A percentile compares a stretch with the other conserved stretches of the same genome.
phyloP scores from a whole-genome alignment of 37 sponge, comb jelly and placozoan genomes.

The Ephydatia muelleri region DNA sequence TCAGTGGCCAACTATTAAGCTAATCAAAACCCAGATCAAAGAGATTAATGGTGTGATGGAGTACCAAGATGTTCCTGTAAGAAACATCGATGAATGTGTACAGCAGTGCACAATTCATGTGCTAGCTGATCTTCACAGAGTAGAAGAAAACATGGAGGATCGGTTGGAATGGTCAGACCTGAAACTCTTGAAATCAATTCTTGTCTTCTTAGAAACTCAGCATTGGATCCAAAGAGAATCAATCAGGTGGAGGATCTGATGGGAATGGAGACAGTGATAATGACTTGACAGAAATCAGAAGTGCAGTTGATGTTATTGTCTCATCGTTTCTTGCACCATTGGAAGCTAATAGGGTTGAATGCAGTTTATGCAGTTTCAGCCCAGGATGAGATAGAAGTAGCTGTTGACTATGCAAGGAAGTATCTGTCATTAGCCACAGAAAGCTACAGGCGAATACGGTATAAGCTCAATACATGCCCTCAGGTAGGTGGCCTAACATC shows the following conservation, averaged over 20 bases:
- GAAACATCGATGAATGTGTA: constrained; percentile 17
- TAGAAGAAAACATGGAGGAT: constrained; percentile 39
- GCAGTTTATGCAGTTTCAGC: background rate
- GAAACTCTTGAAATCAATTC: too few species aligned
- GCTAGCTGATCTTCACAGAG: constrained; percentile 23
- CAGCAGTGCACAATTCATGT: constrained; percentile 4
- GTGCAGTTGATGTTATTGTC: constrained; percentile 8
- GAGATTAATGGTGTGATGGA: constrained; percentile 22
- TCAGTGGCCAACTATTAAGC: constrained; percentile 47
- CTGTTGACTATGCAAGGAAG: constrained; percentile 28
- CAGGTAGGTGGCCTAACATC: constrained; percentile 44
- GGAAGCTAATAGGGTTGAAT: constrained; percentile 49
- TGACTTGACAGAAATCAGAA: constrained; percentile 7
- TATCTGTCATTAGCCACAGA: constrained; percentile 33
- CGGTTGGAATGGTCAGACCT: constrained; percentile 5
- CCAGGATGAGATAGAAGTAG: constrained; percentile 49
- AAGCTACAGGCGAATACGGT: constrained; percentile 41
- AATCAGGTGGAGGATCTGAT: too few species aligned
- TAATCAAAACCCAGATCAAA: constrained; percentile 20
- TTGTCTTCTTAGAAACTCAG: constrained; percentile 24
- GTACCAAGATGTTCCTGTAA: constrained; percentile 39
- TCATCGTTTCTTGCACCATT: constrained; percentile 22
- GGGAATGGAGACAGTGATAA: constrained; percentile 37
- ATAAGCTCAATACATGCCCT: constrained; percentile 52
- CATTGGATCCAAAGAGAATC: constrained; percentile 28